A percentile compares a stretch with the other conserved stretches of the same genome.
Conservation (phyloP, 2,888 invertebrate genomes). For the Drosophila paranaensis region DNA sequence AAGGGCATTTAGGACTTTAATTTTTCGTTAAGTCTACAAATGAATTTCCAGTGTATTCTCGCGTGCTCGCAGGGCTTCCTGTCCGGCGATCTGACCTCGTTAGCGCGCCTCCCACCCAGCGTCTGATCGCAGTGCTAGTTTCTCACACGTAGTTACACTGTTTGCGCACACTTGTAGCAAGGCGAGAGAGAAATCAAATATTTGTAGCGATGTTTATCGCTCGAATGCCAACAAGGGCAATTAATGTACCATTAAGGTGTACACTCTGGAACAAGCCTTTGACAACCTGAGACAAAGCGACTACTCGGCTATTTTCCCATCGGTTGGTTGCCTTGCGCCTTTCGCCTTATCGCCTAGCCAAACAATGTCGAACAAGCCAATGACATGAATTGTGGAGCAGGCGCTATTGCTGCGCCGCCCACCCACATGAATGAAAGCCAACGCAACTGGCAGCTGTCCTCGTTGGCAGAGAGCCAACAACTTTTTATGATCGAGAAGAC, state of each 20-base stretch:
- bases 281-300: constrained; percentile 40
- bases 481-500: constrained; percentile 65
- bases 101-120: not conserved
- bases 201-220: constrained; percentile 77
- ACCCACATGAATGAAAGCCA: constrained; percentile 51
- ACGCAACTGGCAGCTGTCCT: constrained; percentile 16
- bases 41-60: constrained; percentile 17
- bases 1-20: not conserved
- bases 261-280: constrained; percentile 61
- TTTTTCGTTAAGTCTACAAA: not conserved
- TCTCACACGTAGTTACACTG: constrained; percentile 58
- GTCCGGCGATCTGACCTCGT: constrained; percentile 14
- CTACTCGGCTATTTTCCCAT: constrained; percentile 45
- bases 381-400: constrained; percentile 59
- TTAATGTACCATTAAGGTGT: constrained; percentile 77
- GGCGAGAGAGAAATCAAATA: constrained; percentile 72
- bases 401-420: constrained; percentile 64
- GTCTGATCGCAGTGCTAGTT: constrained; percentile 6
- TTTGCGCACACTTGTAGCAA: constrained; percentile 71
- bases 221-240: constrained; percentile 77
- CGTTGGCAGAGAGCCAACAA: constrained; percentile 46
- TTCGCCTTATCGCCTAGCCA: constrained; percentile 41
- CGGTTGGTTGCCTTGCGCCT: constrained; percentile 1
- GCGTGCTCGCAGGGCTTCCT: constrained; percentile 25
- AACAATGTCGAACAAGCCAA: constrained; percentile 64